A percentile compares a stretch with the other conserved stretches of the same genome.
phyloP scores from a whole-genome alignment of 30 jellyfish, hydroid and myxozoan species.

The Mastigias papua region DNA sequence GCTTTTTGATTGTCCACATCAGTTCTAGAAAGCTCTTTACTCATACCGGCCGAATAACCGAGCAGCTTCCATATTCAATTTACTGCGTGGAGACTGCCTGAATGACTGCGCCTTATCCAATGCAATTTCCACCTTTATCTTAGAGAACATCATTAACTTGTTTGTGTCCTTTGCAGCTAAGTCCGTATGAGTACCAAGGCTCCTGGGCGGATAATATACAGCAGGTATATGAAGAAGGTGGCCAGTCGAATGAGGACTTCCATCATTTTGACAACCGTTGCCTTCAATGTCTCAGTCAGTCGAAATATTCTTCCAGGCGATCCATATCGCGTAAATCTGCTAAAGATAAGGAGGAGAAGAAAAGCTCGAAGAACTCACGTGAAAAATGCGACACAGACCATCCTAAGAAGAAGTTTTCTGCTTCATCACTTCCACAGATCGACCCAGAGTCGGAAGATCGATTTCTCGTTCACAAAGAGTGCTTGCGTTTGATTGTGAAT shows the following conservation, averaged over 20 bases:
- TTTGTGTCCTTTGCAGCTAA: constrained; percentile 33
- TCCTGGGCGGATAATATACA: constrained; percentile 89
- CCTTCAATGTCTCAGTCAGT: constrained; percentile 34
- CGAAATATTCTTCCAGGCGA: constrained; percentile 33
- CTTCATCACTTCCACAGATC: constrained; percentile 59
- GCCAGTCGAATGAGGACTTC: constrained; percentile 36
- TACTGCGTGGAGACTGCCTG: no score
- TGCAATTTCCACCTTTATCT: no score
- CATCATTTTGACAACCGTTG: constrained; percentile 50
- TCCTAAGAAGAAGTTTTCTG: constrained; percentile 58
- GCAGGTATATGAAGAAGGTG: constrained; percentile 17
- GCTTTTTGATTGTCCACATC: no score
- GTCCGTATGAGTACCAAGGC: constrained; percentile 78
- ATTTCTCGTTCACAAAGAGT: constrained; percentile 77
- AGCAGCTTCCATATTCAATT: no score
- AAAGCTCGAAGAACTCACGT: constrained; percentile 41
- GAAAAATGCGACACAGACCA: constrained; percentile 31
- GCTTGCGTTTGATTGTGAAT: constrained; percentile 80
- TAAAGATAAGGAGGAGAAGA: constrained; percentile 55
- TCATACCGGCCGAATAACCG: no score
- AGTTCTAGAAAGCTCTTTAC: no score
- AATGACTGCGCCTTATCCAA: no score
- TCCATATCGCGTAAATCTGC: constrained; percentile 50
- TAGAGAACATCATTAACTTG: no score
- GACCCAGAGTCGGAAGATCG: constrained; percentile 66